Evolutionary conservation across 1,140 invertebrate species (phyloP).

Genomic region (Lepidurus arcticus): DNA sequence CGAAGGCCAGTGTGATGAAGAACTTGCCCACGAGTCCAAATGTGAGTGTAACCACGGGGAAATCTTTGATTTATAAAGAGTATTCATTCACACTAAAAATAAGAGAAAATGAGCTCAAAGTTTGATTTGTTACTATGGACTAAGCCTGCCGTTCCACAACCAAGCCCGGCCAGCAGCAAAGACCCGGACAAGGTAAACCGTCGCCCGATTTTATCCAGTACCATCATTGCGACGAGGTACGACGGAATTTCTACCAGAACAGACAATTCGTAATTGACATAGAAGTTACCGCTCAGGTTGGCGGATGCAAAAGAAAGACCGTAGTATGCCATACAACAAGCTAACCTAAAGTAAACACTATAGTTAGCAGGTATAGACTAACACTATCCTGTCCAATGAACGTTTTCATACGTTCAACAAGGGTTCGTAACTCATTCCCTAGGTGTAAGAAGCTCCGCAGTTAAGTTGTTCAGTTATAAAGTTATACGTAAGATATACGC

Average conservation of each 20-base stretch:
- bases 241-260: conserved; percentile 42
- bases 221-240: conserved; percentile 39
- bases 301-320: conserved; percentile 42
- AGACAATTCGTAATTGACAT: conserved; percentile 43
- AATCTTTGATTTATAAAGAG: conserved; percentile 23
- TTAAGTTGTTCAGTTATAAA: no score
- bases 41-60: conserved; percentile 19
- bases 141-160: conserved; percentile 25
- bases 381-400: no score
- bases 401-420: no score
- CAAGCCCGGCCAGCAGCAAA: conserved; percentile 30
- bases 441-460: no score
- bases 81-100: neutral
- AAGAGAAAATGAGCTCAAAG: neutral
- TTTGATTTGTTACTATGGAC: neutral
- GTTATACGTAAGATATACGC: no score
- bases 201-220: conserved; percentile 28
- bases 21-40: conserved; percentile 46
- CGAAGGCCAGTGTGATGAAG: conserved; percentile 44
- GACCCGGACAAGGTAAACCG: conserved; percentile 23
- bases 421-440: no score
- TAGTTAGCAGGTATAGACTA: conserved; percentile 22
- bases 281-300: conserved; percentile 41
- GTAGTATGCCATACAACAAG: conserved; percentile 43
- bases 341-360: conserved; percentile 40